Evolutionary conservation across 2,888 invertebrate species (phyloP).

Genomic region (Xestia xanthographa): DNA sequence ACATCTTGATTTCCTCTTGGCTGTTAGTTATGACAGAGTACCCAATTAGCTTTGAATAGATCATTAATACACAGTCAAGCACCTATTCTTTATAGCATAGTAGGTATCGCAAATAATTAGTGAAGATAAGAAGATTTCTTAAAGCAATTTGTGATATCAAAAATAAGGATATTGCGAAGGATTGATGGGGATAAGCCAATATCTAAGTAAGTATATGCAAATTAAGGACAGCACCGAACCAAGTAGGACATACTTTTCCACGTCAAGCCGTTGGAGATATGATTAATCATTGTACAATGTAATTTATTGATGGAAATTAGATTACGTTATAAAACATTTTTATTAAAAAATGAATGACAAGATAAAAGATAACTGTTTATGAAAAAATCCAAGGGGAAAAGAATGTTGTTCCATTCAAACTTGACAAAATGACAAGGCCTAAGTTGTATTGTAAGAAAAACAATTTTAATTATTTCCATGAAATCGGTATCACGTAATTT

Average conservation of each 20-base stretch:
- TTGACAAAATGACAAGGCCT: slow-evolving; percentile 19
- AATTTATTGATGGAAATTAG: not conserved
- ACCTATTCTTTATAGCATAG: not conserved
- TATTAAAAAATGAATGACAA: slow-evolving; percentile 11
- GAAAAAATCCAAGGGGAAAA: slow-evolving; percentile 21
- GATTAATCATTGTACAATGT: slow-evolving; percentile 1
- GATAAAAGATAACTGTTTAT: slow-evolving; percentile 14
- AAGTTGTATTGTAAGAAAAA: not conserved
- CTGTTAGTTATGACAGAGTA: slow-evolving; percentile 3
- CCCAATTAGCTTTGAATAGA: not conserved
- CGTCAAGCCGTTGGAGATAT: not conserved
- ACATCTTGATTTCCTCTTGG: not conserved
- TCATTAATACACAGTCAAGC: not conserved
- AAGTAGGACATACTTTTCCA: slow-evolving; percentile 2
- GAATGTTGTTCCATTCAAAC: slow-evolving; percentile 3
- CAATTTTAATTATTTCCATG: not conserved
- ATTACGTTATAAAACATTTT: not conserved
- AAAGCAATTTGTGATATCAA: not conserved
- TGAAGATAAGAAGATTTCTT: not conserved
- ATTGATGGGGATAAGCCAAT: too few relatives aligned
- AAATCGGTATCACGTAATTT: slow-evolving; percentile 1
- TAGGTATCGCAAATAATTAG: not conserved
- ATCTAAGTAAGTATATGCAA: not conserved
- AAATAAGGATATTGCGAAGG: too few relatives aligned
- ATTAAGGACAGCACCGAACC: not conserved